Evolutionary conservation across 2,113 vertebrate species (phyloP), one percentile per base, ranked within the genome.

Genomic region (Daphoenositta chrysoptera): DNA sequence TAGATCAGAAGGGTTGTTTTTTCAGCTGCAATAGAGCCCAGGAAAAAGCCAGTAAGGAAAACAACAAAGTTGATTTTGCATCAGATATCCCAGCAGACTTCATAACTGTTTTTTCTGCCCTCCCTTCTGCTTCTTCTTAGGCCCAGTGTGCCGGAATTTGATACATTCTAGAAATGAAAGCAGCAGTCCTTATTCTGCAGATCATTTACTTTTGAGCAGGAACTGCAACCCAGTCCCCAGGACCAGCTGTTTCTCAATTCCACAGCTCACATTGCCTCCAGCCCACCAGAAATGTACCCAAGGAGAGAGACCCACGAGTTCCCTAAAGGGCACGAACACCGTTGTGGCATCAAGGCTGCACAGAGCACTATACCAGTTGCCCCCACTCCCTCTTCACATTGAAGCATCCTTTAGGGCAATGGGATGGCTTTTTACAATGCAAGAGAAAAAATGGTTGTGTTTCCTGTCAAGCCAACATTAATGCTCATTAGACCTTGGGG

Each of bases 1-100:
- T 97, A 98, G 92, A 97, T 96, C 93, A 97, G 93, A 97, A 97
- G 79, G 44, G 45, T 89, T 98, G 97, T 98, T 98, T 98, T 98
- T 91, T 97, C 98, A 98, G 98, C 98, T 98, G 97, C 84, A 97
- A 93, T 40, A 97, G 97, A 96, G 92, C 96, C 96, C 97, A 98
- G 97, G 96, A 98, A 97, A 93, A 95, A 97, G 91, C 83, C 96
- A 97, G 92, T 45, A 93, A 97, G 80, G 89, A 97, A 97, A 98
- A 98, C 97, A 98, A 96, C 90, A 22, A 91, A 96, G 93, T 86
- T 93, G 95, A 96, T 94, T 97, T 97, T 97, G 92, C 96, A 97
- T 97, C 95, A 96, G 96, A 97, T 97, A 98, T 89, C 87, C 95
- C 93, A 98, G 90, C 71, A 92, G 95, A 96, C 71, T 89, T 90